Conservation (phyloP, 2,888 invertebrate genomes). For the Polydrusus pterygomalis region DNA sequence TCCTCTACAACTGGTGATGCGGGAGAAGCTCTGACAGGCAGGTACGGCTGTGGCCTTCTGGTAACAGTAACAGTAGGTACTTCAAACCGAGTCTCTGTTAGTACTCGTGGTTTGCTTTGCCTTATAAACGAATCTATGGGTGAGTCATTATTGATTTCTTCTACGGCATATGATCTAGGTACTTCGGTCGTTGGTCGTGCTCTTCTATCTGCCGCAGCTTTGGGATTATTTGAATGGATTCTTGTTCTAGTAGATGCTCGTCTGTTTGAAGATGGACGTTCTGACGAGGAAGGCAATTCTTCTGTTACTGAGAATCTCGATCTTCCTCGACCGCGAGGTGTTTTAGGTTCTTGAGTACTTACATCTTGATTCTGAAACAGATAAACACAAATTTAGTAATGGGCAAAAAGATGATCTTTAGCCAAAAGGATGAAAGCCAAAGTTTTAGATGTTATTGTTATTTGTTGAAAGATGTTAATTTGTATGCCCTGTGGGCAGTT, state of each 20-base stretch:
- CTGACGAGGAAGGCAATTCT: slow-evolving; percentile 62
- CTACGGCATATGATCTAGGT: slow-evolving; percentile 66
- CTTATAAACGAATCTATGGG: slow-evolving; percentile 63
- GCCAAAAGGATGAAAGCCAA: too few relatives aligned
- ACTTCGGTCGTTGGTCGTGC: slow-evolving; percentile 39
- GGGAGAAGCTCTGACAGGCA: slow-evolving; percentile 26
- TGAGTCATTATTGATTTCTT: slow-evolving; percentile 68
- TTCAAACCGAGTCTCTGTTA: slow-evolving; percentile 67
- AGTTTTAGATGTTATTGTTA: too few relatives aligned
- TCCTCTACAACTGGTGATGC: slow-evolving; percentile 9
- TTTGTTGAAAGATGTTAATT: too few relatives aligned
- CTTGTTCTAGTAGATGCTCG: slow-evolving; percentile 60
- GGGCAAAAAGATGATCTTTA: too few relatives aligned
- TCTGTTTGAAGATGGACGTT: slow-evolving; percentile 54
- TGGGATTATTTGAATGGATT: slow-evolving; percentile 57
- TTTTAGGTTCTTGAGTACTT: slow-evolving; percentile 60
- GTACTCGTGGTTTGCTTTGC: slow-evolving; percentile 64
- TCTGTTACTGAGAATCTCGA: slow-evolving; percentile 66
- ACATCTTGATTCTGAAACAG: slow-evolving; percentile 61
- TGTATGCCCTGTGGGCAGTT: too few relatives aligned
- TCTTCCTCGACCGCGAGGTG: slow-evolving; percentile 65
- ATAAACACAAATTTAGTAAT: slow-evolving; percentile 5
- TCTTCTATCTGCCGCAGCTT: slow-evolving; percentile 51
- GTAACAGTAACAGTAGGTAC: slow-evolving; percentile 59
- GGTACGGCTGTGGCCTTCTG: slow-evolving; percentile 26